Percentiles rank a stretch among this genome's conserved stretches.
Conservation (phyloP, 2,888 invertebrate genomes). For the Acrocyrtus sp. region DNA sequence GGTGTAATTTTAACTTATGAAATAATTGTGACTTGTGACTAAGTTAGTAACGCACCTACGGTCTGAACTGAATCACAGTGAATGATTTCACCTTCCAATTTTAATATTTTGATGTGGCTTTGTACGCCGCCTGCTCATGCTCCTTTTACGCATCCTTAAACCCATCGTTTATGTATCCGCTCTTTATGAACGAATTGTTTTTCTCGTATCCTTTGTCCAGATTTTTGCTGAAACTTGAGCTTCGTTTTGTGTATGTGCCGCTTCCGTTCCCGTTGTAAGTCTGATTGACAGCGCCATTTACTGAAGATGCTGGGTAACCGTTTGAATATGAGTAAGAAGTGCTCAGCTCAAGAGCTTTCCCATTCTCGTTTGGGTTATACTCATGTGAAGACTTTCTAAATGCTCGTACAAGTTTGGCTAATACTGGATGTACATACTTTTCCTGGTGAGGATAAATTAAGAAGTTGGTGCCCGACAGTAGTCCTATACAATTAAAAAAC, state of each 20-base stretch:
- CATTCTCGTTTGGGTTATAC: conserved; percentile 11
- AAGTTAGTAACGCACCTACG: not conserved
- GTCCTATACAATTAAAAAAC: no score
- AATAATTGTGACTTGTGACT: not conserved
- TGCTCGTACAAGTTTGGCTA: conserved; percentile 23
- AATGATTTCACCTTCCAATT: not conserved
- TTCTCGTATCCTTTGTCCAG: not conserved
- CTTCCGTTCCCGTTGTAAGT: conserved; percentile 8
- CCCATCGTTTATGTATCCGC: conserved; percentile 23
- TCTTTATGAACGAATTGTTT: not conserved
- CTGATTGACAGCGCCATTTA: not conserved
- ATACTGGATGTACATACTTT: conserved; percentile 46
- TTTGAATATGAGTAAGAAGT: conserved; percentile 36
- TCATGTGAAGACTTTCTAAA: conserved; percentile 17
- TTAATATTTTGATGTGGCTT: not conserved
- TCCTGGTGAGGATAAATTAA: conserved; percentile 34
- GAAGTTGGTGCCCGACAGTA: conserved; percentile 9
- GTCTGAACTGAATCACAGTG: not conserved
- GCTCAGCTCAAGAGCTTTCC: conserved; percentile 37
- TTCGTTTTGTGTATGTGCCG: conserved; percentile 33
- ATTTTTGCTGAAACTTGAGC: conserved; percentile 22
- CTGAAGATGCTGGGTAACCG: conserved; percentile 28
- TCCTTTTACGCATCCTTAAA: conserved; percentile 20
- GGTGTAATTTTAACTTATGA: no score
- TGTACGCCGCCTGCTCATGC: not conserved